phyloP scores from a whole-genome alignment of 1,140 invertebrate genomes.

The Heliconius melpomene region DNA sequence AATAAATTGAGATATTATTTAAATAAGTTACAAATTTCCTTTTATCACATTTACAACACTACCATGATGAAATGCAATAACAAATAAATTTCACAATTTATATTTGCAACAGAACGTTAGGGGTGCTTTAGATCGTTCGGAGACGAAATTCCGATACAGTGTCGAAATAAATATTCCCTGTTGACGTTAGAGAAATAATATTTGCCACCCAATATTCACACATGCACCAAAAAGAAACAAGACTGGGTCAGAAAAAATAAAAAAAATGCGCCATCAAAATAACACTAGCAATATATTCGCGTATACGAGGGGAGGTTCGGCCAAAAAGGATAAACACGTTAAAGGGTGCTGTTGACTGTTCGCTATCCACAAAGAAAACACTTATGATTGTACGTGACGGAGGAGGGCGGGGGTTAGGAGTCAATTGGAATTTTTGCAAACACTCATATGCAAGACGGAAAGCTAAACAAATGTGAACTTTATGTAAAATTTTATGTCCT shows the following conservation, averaged over 20 bases:
- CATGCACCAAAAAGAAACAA: slow-evolving; percentile 33
- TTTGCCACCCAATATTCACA: slow-evolving; percentile 39
- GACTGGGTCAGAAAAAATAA: slow-evolving; percentile 22
- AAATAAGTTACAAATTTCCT: too few relatives aligned
- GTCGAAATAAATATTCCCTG: slow-evolving; percentile 24
- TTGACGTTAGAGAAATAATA: slow-evolving; percentile 38
- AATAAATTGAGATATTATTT: too few relatives aligned
- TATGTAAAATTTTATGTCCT: slow-evolving; percentile 31
- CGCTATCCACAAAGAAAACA: slow-evolving; percentile 77
- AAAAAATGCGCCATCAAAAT: slow-evolving; percentile 43
- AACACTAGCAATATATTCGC: slow-evolving; percentile 43
- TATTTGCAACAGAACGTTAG: neutral
- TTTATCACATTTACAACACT: neutral
- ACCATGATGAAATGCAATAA: neutral
- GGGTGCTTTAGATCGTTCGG: neutral
- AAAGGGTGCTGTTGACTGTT: slow-evolving; percentile 65
- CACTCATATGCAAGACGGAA: slow-evolving; percentile 30
- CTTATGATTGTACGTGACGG: slow-evolving; percentile 59
- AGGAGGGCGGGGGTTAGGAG: slow-evolving; percentile 39
- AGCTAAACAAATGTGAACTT: slow-evolving; percentile 26
- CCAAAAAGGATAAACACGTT: slow-evolving; percentile 74
- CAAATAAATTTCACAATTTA: neutral
- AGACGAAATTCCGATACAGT: neutral
- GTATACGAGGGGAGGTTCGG: slow-evolving; percentile 54
- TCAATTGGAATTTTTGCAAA: slow-evolving; percentile 68